These are phyloP conservation scores for Helicoverpa assulta DNA, from an alignment of 2,888 invertebrate genomes.

Conservation along the genomic window DNA sequence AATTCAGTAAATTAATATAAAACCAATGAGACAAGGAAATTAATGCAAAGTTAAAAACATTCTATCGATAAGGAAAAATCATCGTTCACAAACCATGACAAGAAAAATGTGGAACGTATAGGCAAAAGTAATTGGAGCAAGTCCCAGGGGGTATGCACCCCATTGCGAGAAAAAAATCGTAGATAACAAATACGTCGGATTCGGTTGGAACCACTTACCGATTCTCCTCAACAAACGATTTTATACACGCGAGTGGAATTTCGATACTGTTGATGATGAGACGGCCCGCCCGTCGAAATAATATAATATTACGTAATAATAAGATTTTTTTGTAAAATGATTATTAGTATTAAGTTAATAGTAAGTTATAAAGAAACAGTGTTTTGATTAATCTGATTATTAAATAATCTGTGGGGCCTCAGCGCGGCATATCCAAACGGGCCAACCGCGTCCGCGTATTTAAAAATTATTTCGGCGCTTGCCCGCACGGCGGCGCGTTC, in stretches of 20 bases:
- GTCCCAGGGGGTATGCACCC: slow-evolving; percentile 17
- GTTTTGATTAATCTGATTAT: too few species aligned
- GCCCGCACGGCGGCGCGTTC: too few species aligned
- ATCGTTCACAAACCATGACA: slow-evolving; percentile 26
- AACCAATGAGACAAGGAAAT: background rate
- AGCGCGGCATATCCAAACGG: too few species aligned
- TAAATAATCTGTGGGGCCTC: too few species aligned
- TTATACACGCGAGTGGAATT: background rate
- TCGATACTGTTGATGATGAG: background rate
- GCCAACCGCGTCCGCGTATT: too few species aligned
- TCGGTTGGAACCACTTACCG: background rate
- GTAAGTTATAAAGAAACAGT: too few species aligned
- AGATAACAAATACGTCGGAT: background rate
- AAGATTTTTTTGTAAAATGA: too few species aligned
- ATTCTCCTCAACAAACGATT: slow-evolving; percentile 2
- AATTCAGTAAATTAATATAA: too few species aligned
- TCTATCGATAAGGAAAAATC: slow-evolving; percentile 5
- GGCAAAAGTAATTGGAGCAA: slow-evolving; percentile 31
- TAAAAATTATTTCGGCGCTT: too few species aligned
- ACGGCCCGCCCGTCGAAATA: too few species aligned
- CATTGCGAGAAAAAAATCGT: slow-evolving; percentile 3
- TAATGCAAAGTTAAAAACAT: slow-evolving; percentile 9
- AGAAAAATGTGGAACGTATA: slow-evolving; percentile 16
- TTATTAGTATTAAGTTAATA: too few species aligned
- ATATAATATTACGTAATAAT: too few species aligned